phyloP scores from a whole-genome alignment of 2,113 vertebrate species.

The Grallaria varia region DNA sequence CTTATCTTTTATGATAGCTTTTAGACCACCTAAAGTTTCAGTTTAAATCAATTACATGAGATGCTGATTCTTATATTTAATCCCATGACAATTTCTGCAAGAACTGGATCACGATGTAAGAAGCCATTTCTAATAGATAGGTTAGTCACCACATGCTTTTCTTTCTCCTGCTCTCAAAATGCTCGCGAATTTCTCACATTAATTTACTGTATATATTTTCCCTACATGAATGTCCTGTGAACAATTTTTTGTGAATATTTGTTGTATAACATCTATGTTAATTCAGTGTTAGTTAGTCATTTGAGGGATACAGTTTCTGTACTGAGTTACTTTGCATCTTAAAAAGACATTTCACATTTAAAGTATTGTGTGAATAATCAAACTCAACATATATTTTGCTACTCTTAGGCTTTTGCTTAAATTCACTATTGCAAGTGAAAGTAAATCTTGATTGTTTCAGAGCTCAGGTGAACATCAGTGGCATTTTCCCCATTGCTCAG shows the following conservation, averaged over 20 bases:
- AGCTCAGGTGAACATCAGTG: not conserved
- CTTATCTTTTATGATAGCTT: not conserved
- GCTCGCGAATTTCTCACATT: not conserved
- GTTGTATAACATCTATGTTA: not conserved
- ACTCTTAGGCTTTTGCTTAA: not conserved
- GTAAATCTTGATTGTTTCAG: not conserved
- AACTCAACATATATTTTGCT: not conserved
- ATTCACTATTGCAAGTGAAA: not conserved
- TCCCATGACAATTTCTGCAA: not conserved
- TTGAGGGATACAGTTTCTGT: not conserved
- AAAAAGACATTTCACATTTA: not conserved
- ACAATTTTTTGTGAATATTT: constrained; percentile 21
- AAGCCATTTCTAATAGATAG: not conserved
- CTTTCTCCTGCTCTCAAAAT: not conserved
- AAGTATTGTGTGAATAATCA: not conserved
- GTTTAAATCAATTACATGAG: not conserved
- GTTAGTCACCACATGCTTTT: not conserved
- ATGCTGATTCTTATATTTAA: not conserved
- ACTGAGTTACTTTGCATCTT: not conserved
- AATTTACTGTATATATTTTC: not conserved
- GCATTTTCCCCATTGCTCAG: not conserved
- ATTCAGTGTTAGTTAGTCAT: constrained; percentile 6
- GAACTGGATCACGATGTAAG: not conserved
- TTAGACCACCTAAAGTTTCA: not conserved
- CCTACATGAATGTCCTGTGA: not conserved